Conservation (phyloP, 1,140 invertebrate species). For the Bombus confusus region DNA sequence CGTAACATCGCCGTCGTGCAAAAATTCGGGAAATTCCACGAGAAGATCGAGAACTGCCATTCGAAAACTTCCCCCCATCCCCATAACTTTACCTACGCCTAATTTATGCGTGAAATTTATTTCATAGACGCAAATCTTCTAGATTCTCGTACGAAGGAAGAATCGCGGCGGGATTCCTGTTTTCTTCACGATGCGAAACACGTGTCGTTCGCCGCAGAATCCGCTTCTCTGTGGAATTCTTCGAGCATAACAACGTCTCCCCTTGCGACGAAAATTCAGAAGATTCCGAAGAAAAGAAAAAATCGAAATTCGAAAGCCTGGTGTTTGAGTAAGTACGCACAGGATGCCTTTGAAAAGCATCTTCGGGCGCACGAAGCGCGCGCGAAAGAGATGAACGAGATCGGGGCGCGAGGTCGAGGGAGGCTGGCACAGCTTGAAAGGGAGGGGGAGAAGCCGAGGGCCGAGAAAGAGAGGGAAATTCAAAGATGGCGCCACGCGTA, state of each 20-base stretch:
- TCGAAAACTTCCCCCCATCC: no score
- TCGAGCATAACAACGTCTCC: background rate
- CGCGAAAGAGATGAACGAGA: conserved; percentile 45
- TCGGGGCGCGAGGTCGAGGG: conserved; percentile 5
- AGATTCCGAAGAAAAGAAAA: background rate
- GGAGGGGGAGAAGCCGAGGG: background rate
- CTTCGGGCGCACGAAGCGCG: conserved; percentile 12
- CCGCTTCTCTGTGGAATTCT: background rate
- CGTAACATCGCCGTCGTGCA: no score
- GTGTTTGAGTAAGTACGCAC: no score
- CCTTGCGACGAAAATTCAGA: background rate
- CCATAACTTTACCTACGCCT: background rate
- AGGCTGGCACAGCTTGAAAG: background rate
- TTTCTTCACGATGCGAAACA: background rate
- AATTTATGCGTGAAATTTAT: background rate
- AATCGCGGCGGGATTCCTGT: background rate
- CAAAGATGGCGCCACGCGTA: conserved; percentile 55
- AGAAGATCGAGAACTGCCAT: no score
- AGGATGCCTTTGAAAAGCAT: background rate
- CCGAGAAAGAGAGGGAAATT: conserved; percentile 28
- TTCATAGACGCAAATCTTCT: background rate
- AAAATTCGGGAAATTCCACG: no score
- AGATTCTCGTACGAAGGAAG: background rate
- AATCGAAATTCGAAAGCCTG: background rate
- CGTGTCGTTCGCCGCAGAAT: background rate